These are phyloP conservation scores for Xiphorhynchus elegans DNA, from an alignment of 2,113 vertebrate genomes.

Conservation along the genomic window DNA sequence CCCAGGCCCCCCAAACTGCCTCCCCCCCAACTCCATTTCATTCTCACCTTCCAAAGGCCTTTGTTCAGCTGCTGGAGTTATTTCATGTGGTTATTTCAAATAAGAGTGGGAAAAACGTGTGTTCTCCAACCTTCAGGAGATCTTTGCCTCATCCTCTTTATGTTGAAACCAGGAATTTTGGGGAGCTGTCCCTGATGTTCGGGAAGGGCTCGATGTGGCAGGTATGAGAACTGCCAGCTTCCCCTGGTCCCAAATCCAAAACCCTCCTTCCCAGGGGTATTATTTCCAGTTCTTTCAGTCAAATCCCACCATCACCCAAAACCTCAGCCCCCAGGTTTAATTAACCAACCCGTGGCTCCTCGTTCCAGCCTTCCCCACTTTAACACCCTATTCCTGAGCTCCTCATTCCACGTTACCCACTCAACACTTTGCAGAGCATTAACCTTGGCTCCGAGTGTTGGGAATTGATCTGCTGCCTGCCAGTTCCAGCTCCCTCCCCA, in stretches of 20 bases:
- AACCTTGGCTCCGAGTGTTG: neutral
- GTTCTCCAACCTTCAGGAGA: neutral
- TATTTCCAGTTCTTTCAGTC: neutral
- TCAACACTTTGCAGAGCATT: conserved; percentile 12
- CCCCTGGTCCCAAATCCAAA: neutral
- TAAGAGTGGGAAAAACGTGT: neutral
- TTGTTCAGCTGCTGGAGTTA: neutral
- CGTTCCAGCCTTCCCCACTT: neutral
- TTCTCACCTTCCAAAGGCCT: neutral
- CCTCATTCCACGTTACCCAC: neutral
- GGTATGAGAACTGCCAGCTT: neutral
- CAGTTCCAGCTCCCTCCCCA: neutral
- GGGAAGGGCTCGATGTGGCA: neutral
- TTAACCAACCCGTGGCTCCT: neutral
- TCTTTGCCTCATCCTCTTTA: fast-evolving
- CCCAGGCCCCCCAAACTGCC: neutral
- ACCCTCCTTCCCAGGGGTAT: fast-evolving
- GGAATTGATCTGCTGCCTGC: conserved; percentile 31
- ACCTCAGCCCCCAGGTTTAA: neutral
- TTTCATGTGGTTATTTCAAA: neutral
- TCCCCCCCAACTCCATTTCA: fast-evolving
- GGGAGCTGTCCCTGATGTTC: fast-evolving
- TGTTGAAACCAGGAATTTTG: neutral
- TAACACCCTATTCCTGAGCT: fast-evolving
- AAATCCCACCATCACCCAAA: neutral